These are phyloP conservation scores for Falco novaeseelandiae DNA, from an alignment of 2,797 vertebrate species.

Conservation along the genomic window DNA sequence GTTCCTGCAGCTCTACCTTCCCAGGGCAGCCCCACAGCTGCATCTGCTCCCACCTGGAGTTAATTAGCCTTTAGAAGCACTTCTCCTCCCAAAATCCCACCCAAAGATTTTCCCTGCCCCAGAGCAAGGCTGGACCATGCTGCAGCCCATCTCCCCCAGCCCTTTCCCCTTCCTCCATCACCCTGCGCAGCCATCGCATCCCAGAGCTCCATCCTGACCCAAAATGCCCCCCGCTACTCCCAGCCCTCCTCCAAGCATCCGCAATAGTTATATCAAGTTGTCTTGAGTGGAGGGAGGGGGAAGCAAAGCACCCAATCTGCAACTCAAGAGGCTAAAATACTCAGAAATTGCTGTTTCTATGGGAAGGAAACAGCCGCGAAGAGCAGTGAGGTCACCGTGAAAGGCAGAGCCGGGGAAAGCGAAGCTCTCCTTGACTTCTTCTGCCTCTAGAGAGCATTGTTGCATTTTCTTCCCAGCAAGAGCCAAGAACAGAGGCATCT, in stretches of 20 bases:
- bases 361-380: not conserved
- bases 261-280: not conserved
- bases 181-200: not conserved
- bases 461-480: slow-evolving; percentile 62
- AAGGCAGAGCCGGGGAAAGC: not conserved
- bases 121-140: fast-evolving
- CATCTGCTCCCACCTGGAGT: not conserved
- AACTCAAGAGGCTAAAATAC: not conserved
- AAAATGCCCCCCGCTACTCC: not conserved
- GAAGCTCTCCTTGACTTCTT: slow-evolving; percentile 27
- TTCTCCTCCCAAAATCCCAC: not conserved
- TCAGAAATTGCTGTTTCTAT: not conserved
- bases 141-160: not conserved
- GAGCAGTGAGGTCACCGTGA: not conserved
- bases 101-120: too few species aligned
- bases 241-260: not conserved
- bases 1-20: not conserved
- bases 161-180: not conserved
- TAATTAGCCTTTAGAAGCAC: not conserved
- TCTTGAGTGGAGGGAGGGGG: not conserved
- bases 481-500: not conserved
- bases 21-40: not conserved
- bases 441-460: slow-evolving; percentile 70
- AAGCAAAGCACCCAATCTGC: not conserved
- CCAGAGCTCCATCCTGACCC: not conserved